Conservation (phyloP, 2,797 vertebrate species). For the Phalloptychus januarius region DNA sequence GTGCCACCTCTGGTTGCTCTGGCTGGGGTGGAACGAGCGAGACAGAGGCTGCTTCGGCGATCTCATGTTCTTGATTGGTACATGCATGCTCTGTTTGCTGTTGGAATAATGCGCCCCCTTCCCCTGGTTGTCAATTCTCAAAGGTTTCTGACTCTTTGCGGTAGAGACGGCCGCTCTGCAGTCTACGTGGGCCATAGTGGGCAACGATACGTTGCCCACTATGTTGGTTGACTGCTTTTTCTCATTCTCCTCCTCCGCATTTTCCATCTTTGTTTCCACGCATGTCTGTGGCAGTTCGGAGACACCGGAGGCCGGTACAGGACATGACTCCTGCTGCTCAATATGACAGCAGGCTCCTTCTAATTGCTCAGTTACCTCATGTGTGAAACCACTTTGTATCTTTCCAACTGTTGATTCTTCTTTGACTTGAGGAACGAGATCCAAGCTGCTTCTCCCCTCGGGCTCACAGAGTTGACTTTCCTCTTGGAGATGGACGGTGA, state of each 20-base stretch:
- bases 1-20: conserved; percentile 70
- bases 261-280: conserved; percentile 53
- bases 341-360: conserved; percentile 35
- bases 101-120: conserved; percentile 33
- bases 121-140: conserved; percentile 19
- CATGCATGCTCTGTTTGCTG: conserved; percentile 35
- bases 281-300: conserved; percentile 9
- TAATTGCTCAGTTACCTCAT: conserved; percentile 4
- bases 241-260: conserved; percentile 20
- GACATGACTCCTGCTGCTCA: conserved; percentile 16
- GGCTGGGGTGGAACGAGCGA: conserved; percentile 45
- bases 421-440: conserved; percentile 57
- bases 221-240: conserved; percentile 14
- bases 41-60: conserved; percentile 34
- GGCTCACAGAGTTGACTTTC: conserved; percentile 31
- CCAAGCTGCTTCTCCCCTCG: conserved; percentile 41
- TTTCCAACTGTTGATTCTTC: conserved; percentile 46
- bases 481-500: conserved; percentile 31
- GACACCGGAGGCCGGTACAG: background rate
- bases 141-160: conserved; percentile 12
- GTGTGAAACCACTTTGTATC: conserved; percentile 8
- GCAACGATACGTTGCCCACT: conserved; percentile 14
- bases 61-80: conserved; percentile 43
- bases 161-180: background rate
- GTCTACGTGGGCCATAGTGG: conserved; percentile 11